Conservation (phyloP, 2,113 vertebrate genomes). For the Crotalus horridus region DNA sequence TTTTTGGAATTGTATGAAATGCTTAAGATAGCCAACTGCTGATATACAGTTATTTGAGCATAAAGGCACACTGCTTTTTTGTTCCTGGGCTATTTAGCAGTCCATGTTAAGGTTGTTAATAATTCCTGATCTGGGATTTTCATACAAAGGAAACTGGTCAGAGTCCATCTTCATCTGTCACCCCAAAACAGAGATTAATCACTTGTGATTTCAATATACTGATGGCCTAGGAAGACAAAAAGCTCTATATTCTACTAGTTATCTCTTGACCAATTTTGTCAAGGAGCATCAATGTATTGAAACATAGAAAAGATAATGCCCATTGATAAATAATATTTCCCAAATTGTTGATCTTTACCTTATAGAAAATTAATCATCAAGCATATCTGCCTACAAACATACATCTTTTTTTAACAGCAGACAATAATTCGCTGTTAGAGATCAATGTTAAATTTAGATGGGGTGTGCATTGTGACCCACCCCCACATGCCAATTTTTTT, state of each 20-base stretch:
- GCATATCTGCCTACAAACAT: background rate
- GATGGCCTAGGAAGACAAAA: background rate
- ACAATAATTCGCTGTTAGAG: background rate
- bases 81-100: background rate
- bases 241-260: background rate
- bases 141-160: background rate
- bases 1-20: background rate
- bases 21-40: background rate
- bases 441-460: background rate
- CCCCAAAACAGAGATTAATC: slow-evolving; percentile 1
- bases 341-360: background rate
- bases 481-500: background rate
- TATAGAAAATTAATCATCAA: background rate
- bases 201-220: background rate
- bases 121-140: background rate
- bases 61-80: background rate
- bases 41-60: background rate
- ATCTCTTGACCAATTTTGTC: slow-evolving; percentile 3
- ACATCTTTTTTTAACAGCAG: background rate
- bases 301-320: background rate
- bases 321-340: background rate
- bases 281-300: background rate
- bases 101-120: background rate
- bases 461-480: background rate
- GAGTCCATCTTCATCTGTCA: slow-evolving; percentile 10